Evolutionary conservation across 1,140 invertebrate genomes (phyloP).

Genomic region (Drosophila ohnishii): DNA sequence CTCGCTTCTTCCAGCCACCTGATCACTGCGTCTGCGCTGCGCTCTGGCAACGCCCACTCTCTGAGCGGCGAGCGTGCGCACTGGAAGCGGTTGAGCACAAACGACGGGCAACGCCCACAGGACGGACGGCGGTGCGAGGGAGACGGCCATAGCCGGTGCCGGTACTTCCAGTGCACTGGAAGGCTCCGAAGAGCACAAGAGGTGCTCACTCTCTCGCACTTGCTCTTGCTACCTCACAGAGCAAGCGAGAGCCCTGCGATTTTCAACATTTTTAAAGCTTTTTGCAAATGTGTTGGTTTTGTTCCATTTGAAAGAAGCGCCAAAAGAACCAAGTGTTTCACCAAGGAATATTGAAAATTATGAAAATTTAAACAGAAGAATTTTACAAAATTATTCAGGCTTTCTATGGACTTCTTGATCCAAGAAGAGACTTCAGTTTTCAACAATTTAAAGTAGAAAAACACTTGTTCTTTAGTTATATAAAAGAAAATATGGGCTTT

Average conservation of each 20-base stretch:
- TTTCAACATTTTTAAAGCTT: conserved; percentile 56
- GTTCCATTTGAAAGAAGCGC: conserved; percentile 47
- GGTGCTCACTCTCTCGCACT: conserved; percentile 12
- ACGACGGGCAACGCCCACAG: conserved; percentile 54
- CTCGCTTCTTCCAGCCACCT: conserved; percentile 72
- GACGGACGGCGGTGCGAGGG: conserved; percentile 41
- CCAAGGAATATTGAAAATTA: background rate
- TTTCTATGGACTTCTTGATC: background rate
- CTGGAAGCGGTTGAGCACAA: conserved; percentile 44
- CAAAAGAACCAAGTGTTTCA: conserved; percentile 14
- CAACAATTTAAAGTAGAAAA: background rate
- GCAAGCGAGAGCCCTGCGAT: conserved; percentile 9
- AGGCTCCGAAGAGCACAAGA: conserved; percentile 16
- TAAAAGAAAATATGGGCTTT: too few species aligned
- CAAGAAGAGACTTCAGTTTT: background rate
- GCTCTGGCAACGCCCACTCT: conserved; percentile 73
- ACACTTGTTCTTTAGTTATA: too few species aligned
- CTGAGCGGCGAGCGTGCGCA: conserved; percentile 67
- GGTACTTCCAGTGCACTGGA: conserved; percentile 47
- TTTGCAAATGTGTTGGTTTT: conserved; percentile 38
- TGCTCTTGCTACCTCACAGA: background rate
- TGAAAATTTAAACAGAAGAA: background rate
- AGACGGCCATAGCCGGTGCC: conserved; percentile 39
- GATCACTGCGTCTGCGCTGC: conserved; percentile 60
- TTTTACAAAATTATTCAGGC: background rate